A percentile compares a stretch with the other conserved stretches of the same genome.
These are phyloP conservation scores for Diachasmimorpha longicaudata DNA, from an alignment of 1,140 invertebrate genomes.

Conservation along the genomic window DNA sequence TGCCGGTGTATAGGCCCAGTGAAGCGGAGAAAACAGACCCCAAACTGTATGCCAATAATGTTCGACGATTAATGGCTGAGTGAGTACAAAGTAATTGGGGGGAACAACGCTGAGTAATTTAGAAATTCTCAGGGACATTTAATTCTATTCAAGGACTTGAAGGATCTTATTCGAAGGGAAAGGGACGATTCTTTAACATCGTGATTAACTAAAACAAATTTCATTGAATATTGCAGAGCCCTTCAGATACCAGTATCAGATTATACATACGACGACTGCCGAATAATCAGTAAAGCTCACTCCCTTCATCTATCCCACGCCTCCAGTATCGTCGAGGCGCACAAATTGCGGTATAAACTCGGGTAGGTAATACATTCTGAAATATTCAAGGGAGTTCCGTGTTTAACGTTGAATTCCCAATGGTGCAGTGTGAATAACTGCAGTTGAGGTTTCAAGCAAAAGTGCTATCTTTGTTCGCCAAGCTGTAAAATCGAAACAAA, in stretches of 20 bases:
- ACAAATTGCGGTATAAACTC: slow-evolving; percentile 74
- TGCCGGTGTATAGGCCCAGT: slow-evolving; percentile 89
- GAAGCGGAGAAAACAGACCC: slow-evolving; percentile 87
- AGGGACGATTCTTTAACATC: too few relatives aligned
- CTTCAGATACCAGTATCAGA: slow-evolving; percentile 85
- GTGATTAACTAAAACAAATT: neutral
- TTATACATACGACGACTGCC: slow-evolving; percentile 92
- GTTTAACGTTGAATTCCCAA: too few relatives aligned
- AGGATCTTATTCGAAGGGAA: too few relatives aligned
- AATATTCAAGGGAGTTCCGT: neutral
- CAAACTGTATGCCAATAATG: slow-evolving; percentile 89
- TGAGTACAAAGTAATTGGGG: slow-evolving; percentile 61
- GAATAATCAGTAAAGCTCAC: slow-evolving; percentile 81
- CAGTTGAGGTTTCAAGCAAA: too few relatives aligned
- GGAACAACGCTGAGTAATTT: neutral
- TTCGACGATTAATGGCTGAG: slow-evolving; percentile 90
- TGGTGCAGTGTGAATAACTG: too few relatives aligned
- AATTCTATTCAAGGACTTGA: too few relatives aligned
- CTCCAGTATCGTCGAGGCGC: slow-evolving; percentile 76
- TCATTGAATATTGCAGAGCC: slow-evolving; percentile 67
- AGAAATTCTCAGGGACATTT: too few relatives aligned
- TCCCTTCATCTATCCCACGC: slow-evolving; percentile 79
- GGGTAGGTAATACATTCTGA: slow-evolving; percentile 63
- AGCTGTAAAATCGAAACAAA: too few relatives aligned
- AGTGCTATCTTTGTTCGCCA: too few relatives aligned